phyloP scores from a whole-genome alignment of 1,140 invertebrate species.

The Homalodisca vitripennis region DNA sequence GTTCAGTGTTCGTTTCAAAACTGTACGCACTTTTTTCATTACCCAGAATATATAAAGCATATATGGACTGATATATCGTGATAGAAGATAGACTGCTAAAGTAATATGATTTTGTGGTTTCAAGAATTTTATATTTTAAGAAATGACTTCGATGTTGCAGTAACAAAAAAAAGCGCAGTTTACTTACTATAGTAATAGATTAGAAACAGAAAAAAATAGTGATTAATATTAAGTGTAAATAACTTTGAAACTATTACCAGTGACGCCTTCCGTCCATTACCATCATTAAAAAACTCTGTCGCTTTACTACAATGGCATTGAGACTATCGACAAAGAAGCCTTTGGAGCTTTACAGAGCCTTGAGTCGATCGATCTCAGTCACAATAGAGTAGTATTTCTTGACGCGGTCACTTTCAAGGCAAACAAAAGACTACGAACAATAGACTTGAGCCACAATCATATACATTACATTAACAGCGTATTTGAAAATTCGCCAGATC shows the following conservation, averaged over 20 bases:
- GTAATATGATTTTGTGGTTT: no score
- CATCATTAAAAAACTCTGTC: constrained; percentile 75
- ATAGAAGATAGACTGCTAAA: no score
- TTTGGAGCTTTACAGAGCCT: constrained; percentile 71
- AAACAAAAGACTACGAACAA: constrained; percentile 72
- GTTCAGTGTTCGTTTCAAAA: no score
- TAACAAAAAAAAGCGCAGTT: constrained; percentile 70
- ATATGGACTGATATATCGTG: no score
- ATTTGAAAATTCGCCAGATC: constrained; percentile 72
- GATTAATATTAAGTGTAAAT: constrained; percentile 84
- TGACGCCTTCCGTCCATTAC: constrained; percentile 76
- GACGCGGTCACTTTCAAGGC: constrained; percentile 68
- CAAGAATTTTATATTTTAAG: no score
- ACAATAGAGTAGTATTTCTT: constrained; percentile 78
- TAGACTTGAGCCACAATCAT: constrained; percentile 87
- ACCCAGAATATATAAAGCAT: no score
- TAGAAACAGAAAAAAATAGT: constrained; percentile 84
- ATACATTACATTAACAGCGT: constrained; percentile 79
- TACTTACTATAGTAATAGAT: constrained; percentile 66
- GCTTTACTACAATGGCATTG: constrained; percentile 80
- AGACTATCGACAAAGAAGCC: constrained; percentile 70
- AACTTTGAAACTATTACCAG: constrained; percentile 71
- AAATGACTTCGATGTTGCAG: constrained; percentile 78
- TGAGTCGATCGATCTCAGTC: constrained; percentile 82
- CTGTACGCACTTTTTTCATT: no score